Conservation (phyloP, 2,113 vertebrate genomes). For the Notothenia rossii region DNA sequence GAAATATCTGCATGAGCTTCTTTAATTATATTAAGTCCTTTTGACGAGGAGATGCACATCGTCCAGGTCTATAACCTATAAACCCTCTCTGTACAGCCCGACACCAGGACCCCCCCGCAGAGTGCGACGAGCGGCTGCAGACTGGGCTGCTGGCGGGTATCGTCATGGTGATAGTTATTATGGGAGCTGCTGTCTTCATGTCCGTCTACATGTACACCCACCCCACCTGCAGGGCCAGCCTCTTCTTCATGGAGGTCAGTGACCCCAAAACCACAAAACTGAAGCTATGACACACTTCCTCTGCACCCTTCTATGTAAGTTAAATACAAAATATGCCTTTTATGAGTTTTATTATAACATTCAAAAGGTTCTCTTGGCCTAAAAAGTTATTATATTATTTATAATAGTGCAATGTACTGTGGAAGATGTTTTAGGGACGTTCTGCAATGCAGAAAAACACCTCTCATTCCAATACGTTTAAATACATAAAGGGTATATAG, state of each 20-base stretch:
- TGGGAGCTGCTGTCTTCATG: slow-evolving; percentile 87
- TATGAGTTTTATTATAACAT: too few species aligned
- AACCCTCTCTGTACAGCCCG: slow-evolving; percentile 78
- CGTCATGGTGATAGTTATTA: slow-evolving; percentile 86
- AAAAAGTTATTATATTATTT: too few species aligned
- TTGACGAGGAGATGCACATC: neutral
- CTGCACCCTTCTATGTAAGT: too few species aligned
- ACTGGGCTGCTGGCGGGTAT: slow-evolving; percentile 88
- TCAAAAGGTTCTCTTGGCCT: too few species aligned
- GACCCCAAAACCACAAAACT: neutral
- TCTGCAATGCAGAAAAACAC: neutral
- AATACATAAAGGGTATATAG: neutral
- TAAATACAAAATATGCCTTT: too few species aligned
- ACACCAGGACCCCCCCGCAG: slow-evolving; percentile 78
- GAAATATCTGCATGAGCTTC: neutral
- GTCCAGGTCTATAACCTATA: neutral
- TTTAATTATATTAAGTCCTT: neutral
- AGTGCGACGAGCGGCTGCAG: slow-evolving; percentile 83
- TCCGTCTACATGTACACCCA: slow-evolving; percentile 94
- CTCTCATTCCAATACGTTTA: neutral
- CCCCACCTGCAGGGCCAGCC: slow-evolving; percentile 91
- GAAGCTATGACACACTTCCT: too few species aligned
- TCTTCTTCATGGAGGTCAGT: slow-evolving; percentile 97
- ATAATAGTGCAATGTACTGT: too few species aligned
- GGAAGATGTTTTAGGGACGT: too few species aligned